Conservation (phyloP, 2,113 vertebrate species). For the Myodes glareolus region DNA sequence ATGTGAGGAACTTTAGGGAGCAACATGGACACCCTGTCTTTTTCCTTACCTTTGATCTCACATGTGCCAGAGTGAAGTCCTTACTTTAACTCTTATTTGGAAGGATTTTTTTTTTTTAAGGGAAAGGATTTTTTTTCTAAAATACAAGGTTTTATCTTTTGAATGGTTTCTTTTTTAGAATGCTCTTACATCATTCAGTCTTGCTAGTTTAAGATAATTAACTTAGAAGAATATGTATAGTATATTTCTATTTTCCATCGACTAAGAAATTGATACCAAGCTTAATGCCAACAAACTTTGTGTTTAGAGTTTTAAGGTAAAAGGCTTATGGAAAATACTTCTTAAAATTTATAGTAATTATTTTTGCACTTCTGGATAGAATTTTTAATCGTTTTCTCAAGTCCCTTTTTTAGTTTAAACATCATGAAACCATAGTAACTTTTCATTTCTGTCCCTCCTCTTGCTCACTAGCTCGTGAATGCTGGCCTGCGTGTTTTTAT, state of each 20-base stretch:
- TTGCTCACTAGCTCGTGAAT: conserved; percentile 39
- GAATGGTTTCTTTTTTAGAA: conserved; percentile 63
- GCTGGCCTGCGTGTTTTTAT: conserved; percentile 70
- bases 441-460: conserved; percentile 70
- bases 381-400: conserved; percentile 64
- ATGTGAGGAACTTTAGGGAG: conserved; percentile 6
- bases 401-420: conserved; percentile 54
- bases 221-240: conserved; percentile 54
- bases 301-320: conserved; percentile 73
- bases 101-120: conserved; percentile 68
- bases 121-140: conserved; percentile 28
- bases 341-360: conserved; percentile 68
- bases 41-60: conserved; percentile 25
- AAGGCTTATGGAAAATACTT: conserved; percentile 57
- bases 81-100: conserved; percentile 62
- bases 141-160: conserved; percentile 70
- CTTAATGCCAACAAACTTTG: conserved; percentile 57
- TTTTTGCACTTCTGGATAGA: conserved; percentile 51
- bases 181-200: conserved; percentile 57
- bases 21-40: not conserved
- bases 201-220: conserved; percentile 63
- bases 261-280: conserved; percentile 59
- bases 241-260: conserved; percentile 63
- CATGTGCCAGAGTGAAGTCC: conserved; percentile 5
- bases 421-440: conserved; percentile 28